These are phyloP conservation scores for Chrysolina haemoptera DNA, from an alignment of 2,888 invertebrate species.

Conservation along the genomic window DNA sequence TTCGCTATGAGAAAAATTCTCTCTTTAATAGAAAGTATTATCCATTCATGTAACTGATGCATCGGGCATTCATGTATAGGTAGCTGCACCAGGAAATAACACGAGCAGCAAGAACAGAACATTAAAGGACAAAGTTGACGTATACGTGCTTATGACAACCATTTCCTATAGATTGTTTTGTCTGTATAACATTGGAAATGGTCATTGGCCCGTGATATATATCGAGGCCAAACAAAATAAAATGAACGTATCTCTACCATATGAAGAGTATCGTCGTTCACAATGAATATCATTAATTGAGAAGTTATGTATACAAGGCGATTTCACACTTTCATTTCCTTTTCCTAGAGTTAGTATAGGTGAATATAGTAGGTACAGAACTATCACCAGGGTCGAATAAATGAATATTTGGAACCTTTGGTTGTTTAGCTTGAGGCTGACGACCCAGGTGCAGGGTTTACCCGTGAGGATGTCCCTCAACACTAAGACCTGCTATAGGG, in stretches of 20 bases:
- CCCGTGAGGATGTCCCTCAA: no score
- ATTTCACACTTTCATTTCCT: neutral
- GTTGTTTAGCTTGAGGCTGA: no score
- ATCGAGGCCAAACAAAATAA: conserved; percentile 62
- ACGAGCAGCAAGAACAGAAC: conserved; percentile 36
- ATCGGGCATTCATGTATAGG: neutral
- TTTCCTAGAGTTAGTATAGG: no score
- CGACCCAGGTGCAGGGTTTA: no score
- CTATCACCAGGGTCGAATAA: no score
- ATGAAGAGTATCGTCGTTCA: conserved; percentile 38
- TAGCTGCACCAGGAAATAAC: conserved; percentile 41
- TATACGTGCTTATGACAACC: conserved; percentile 53
- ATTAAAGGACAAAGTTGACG: conserved; percentile 51
- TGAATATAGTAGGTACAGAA: no score
- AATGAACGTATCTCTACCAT: conserved; percentile 36
- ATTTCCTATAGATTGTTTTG: conserved; percentile 59
- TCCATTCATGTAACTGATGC: conserved; percentile 17
- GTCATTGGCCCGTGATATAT: conserved; percentile 65
- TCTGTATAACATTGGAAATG: conserved; percentile 64
- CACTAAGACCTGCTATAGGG: no score
- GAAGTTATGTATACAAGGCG: conserved; percentile 15
- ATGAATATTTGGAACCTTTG: no score
- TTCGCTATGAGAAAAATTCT: neutral
- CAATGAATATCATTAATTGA: conserved; percentile 32
- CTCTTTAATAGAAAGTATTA: conserved; percentile 8